Conservation (phyloP, 2,797 vertebrate genomes). For the Tarsius wallacei region DNA sequence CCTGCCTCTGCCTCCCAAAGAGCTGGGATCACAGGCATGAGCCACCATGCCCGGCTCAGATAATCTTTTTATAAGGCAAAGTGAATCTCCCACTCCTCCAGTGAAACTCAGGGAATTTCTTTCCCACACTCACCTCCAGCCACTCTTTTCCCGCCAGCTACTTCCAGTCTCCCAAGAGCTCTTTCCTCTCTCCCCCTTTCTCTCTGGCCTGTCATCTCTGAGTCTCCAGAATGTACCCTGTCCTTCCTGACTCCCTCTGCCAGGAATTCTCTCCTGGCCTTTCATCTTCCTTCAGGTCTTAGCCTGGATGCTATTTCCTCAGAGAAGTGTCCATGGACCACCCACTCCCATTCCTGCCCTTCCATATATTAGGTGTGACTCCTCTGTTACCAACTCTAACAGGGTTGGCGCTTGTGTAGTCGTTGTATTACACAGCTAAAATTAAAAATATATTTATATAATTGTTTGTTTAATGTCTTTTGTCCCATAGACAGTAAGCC, state of each 20-base stretch:
- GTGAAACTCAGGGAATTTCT: neutral
- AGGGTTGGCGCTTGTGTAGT: neutral
- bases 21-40: no score
- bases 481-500: neutral
- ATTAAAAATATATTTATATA: neutral
- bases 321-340: neutral
- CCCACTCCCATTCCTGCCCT: neutral
- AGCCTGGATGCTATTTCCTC: neutral
- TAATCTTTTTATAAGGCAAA: neutral
- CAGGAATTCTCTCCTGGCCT: neutral
- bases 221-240: neutral
- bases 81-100: neutral
- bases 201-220: neutral
- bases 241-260: neutral
- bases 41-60: neutral
- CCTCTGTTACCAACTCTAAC: neutral
- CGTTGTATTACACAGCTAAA: neutral
- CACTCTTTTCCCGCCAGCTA: neutral
- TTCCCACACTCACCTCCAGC: neutral
- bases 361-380: neutral
- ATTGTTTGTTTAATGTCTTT: slow-evolving; percentile 26
- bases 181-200: neutral
- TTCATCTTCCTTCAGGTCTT: neutral
- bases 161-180: neutral
- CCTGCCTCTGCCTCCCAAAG: no score